These are phyloP conservation scores for Craniophora ligustri DNA, from an alignment of 2,888 invertebrate genomes.

Conservation along the genomic window DNA sequence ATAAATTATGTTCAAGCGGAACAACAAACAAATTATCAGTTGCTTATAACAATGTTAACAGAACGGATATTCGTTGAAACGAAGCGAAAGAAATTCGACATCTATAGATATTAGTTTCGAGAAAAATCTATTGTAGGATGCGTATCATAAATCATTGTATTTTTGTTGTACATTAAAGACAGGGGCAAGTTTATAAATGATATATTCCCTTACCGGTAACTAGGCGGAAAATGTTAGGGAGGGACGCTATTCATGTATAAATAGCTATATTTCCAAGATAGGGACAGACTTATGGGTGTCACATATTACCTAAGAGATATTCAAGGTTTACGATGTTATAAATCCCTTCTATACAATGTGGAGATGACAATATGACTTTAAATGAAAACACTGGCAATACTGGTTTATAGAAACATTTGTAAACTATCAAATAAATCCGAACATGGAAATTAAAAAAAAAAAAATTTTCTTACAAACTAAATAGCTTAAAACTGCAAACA, in stretches of 20 bases:
- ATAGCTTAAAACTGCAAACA: too few relatives aligned
- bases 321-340: slow-evolving; percentile 42
- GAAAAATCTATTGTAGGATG: slow-evolving; percentile 10
- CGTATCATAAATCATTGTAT: slow-evolving; percentile 31
- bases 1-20: not conserved
- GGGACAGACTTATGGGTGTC: slow-evolving; percentile 27
- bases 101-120: slow-evolving; percentile 9
- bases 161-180: slow-evolving; percentile 29
- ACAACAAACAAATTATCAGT: not conserved
- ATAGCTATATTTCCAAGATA: slow-evolving; percentile 4
- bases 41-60: slow-evolving; percentile 7
- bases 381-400: too few relatives aligned
- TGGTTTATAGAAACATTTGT: too few relatives aligned
- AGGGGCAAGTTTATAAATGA: slow-evolving; percentile 34
- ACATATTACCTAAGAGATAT: slow-evolving; percentile 46
- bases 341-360: slow-evolving; percentile 32
- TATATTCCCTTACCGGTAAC: slow-evolving; percentile 39
- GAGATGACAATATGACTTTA: too few relatives aligned
- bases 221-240: slow-evolving; percentile 39
- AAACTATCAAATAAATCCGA: too few relatives aligned
- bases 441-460: too few relatives aligned
- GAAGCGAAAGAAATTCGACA: not conserved
- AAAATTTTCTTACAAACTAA: too few relatives aligned
- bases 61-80: not conserved
- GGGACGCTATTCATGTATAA: slow-evolving; percentile 22